A percentile compares a stretch with the other conserved stretches of the same genome.
Conservation (phyloP, 2,113 vertebrate species). For the Isurus oxyrinchus region DNA sequence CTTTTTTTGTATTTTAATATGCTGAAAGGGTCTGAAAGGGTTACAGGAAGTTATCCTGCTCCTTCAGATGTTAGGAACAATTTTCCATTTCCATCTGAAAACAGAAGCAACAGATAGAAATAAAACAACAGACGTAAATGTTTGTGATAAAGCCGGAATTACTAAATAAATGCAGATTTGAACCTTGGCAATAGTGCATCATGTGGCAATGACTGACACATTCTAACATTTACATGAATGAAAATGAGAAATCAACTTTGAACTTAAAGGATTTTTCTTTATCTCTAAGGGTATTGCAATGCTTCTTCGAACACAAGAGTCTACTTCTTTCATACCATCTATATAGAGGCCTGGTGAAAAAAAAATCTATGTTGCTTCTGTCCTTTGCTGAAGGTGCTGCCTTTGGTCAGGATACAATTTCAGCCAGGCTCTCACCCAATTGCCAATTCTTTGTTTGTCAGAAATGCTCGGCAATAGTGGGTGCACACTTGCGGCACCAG, state of each 20-base stretch:
- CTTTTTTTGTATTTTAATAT: not conserved
- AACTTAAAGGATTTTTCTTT: not conserved
- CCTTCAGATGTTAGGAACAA: not conserved
- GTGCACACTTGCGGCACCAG: not conserved
- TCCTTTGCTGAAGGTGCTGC: not conserved
- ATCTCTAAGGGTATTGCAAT: not conserved
- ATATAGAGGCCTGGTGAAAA: not conserved
- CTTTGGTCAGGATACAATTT: not conserved
- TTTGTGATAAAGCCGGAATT: not conserved
- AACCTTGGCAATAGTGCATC: not conserved
- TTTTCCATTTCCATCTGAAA: not conserved
- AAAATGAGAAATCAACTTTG: not conserved
- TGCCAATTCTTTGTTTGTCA: not conserved
- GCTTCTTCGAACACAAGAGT: not conserved
- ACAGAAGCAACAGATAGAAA: not conserved
- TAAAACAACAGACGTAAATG: slow-evolving; percentile 1
- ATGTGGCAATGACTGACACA: not conserved
- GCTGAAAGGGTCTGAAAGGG: not conserved
- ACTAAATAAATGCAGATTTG: not conserved
- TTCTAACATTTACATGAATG: not conserved
- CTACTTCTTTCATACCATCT: not conserved
- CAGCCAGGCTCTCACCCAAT: not conserved
- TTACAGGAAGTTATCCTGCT: not conserved
- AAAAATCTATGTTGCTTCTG: not conserved
- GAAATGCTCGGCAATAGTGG: not conserved